These are phyloP conservation scores for Saccopteryx bilineata DNA, from an alignment of 2,113 vertebrate species.

Conservation along the genomic window DNA sequence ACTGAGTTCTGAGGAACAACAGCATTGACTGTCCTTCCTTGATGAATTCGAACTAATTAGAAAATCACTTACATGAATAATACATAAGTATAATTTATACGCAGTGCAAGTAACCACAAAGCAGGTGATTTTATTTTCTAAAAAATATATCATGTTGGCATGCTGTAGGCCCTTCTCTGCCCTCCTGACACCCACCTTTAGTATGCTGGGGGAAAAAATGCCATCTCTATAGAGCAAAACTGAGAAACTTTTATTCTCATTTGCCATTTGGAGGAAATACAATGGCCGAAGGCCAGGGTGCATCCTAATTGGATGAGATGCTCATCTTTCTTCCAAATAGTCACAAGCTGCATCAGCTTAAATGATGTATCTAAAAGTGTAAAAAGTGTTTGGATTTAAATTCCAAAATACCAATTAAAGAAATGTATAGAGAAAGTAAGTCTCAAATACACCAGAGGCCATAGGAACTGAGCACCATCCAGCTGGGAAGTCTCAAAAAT, in stretches of 20 bases:
- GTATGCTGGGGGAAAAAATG: conserved; percentile 58
- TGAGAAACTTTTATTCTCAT: conserved; percentile 72
- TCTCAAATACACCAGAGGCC: neutral
- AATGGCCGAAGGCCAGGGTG: conserved; percentile 63
- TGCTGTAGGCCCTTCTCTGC: conserved; percentile 41
- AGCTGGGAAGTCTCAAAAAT: conserved; percentile 43
- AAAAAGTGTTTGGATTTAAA: conserved; percentile 61
- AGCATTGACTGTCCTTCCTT: neutral
- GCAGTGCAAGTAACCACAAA: conserved; percentile 47
- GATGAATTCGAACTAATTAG: conserved; percentile 64
- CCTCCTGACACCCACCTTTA: conserved; percentile 61
- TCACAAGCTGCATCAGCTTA: conserved; percentile 50
- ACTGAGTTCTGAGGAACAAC: conserved; percentile 12
- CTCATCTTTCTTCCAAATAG: conserved; percentile 62
- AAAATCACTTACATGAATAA: conserved; percentile 34
- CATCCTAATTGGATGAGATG: conserved; percentile 50
- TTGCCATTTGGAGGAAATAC: conserved; percentile 63
- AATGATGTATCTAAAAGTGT: conserved; percentile 46
- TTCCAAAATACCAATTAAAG: conserved; percentile 53
- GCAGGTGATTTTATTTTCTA: conserved; percentile 41
- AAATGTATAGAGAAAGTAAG: conserved; percentile 42
- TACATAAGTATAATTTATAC: conserved; percentile 38
- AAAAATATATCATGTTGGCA: conserved; percentile 28
- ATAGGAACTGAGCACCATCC: neutral
- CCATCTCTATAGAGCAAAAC: conserved; percentile 71